Conservation (phyloP, 2,797 vertebrate species). For the Mallotus villosus region DNA sequence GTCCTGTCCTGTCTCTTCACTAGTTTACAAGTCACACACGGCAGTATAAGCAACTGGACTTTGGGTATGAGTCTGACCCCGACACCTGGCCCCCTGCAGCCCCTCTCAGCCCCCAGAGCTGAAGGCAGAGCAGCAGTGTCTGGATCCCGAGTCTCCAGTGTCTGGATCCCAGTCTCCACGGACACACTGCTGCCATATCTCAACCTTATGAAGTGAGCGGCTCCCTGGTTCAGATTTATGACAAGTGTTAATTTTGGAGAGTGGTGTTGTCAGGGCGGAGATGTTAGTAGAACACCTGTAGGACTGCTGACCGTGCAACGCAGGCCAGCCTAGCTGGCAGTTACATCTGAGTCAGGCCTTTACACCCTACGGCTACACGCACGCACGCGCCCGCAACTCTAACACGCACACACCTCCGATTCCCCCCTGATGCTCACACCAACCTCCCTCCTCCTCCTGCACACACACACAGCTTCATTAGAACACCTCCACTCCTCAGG, state of each 20-base stretch:
- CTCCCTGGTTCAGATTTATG: constrained; percentile 47
- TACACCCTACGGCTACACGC: constrained; percentile 10
- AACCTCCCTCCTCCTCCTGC: constrained; percentile 40
- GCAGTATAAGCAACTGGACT: constrained; percentile 4
- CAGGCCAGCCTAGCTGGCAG: constrained; percentile 22
- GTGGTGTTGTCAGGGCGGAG: constrained; percentile 40
- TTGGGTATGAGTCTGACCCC: constrained; percentile 40
- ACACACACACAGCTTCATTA: constrained; percentile 39
- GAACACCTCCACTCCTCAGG: constrained; percentile 29
- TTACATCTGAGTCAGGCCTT: constrained; percentile 19
- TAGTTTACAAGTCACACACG: constrained; percentile 6
- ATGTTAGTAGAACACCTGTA: constrained; percentile 27
- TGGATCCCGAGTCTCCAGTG: background rate
- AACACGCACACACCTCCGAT: constrained; percentile 13
- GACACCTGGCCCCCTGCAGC: background rate
- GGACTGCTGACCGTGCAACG: constrained; percentile 47
- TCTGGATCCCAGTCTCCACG: constrained; percentile 5
- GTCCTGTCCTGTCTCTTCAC: constrained; percentile 6
- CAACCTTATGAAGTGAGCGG: constrained; percentile 35
- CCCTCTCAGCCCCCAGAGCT: too few relatives aligned
- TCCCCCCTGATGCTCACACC: constrained; percentile 38
- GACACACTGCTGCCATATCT: constrained; percentile 40
- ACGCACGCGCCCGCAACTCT: constrained; percentile 6
- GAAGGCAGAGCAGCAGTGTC: background rate
- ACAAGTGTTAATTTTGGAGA: constrained; percentile 51